These are phyloP conservation scores for Entosphenus tridentatus DNA, from an alignment of 2,113 vertebrate species.

Conservation along the genomic window DNA sequence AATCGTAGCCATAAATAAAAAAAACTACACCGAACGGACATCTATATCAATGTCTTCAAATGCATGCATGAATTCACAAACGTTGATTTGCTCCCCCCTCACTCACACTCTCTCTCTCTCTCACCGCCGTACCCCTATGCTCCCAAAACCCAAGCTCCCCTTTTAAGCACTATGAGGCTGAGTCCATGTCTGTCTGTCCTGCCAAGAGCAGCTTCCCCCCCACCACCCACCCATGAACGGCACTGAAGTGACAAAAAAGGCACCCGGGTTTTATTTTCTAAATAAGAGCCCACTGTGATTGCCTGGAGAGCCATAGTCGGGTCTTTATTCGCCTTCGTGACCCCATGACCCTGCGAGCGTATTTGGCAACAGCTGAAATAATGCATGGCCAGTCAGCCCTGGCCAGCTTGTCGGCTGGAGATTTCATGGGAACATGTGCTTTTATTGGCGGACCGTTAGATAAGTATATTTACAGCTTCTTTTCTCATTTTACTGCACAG, in stretches of 20 bases:
- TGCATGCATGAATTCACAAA: too few relatives aligned
- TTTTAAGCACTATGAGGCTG: too few relatives aligned
- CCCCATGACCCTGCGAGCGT: conserved; percentile 3
- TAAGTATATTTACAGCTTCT: conserved; percentile 5
- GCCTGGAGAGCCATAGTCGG: background rate
- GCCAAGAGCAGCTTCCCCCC: too few relatives aligned
- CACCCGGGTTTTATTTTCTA: conserved; percentile 2
- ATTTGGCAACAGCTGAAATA: conserved; percentile 4
- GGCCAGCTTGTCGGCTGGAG: background rate
- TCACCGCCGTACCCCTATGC: too few relatives aligned
- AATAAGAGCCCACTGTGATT: conserved; percentile 6
- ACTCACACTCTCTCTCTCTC: too few relatives aligned
- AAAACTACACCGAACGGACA: too few relatives aligned
- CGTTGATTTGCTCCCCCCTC: too few relatives aligned
- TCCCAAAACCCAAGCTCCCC: too few relatives aligned
- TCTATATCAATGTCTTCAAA: too few relatives aligned
- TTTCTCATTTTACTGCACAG: background rate
- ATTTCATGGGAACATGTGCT: conserved; percentile 5
- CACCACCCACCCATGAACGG: background rate
- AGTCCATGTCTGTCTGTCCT: too few relatives aligned
- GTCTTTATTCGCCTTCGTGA: conserved; percentile 1
- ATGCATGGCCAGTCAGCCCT: background rate
- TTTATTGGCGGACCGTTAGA: background rate
- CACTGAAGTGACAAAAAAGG: conserved; percentile 5
- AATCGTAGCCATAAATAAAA: too few relatives aligned